These are phyloP conservation scores for Drosophila suzukii DNA, from an alignment of 1,140 invertebrate genomes.

Conservation along the genomic window DNA sequence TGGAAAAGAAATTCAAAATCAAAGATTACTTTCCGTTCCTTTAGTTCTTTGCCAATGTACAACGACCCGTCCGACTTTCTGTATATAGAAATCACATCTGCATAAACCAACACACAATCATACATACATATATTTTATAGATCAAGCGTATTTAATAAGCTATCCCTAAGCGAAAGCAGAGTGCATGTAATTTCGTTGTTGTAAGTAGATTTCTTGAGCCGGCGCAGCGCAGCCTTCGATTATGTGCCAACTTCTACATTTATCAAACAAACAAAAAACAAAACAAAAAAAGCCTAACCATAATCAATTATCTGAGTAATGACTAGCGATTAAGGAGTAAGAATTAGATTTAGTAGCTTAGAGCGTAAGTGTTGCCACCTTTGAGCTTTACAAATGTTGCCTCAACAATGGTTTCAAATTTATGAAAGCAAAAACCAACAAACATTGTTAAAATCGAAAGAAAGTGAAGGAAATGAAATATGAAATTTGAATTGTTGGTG, in stretches of 20 bases:
- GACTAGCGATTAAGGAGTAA: constrained; percentile 34
- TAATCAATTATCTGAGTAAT: constrained; percentile 49
- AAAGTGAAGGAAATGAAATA: constrained; percentile 20
- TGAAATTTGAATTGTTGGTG: constrained; percentile 61
- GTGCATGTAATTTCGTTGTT: constrained; percentile 39
- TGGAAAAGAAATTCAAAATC: neutral
- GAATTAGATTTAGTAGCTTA: constrained; percentile 33
- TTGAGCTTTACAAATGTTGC: constrained; percentile 82
- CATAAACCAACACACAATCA: constrained; percentile 32
- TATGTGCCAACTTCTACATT: constrained; percentile 79
- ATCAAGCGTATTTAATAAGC: constrained; percentile 55
- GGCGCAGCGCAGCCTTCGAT: constrained; percentile 79
- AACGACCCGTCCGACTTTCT: constrained; percentile 7
- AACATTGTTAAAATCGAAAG: constrained; percentile 36
- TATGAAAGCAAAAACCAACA: constrained; percentile 49
- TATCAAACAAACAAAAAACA: constrained; percentile 28
- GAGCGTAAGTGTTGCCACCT: constrained; percentile 76
- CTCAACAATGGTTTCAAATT: constrained; percentile 79
- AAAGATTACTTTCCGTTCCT: neutral
- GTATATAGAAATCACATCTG: constrained; percentile 41
- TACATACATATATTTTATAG: constrained; percentile 50
- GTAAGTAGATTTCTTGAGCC: constrained; percentile 67
- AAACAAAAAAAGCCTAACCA: constrained; percentile 12
- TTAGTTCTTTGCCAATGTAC: neutral
- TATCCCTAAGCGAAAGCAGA: constrained; percentile 32